Evolutionary conservation across 2,797 vertebrate genomes (phyloP).

Genomic region (Urophycis tenuis): DNA sequence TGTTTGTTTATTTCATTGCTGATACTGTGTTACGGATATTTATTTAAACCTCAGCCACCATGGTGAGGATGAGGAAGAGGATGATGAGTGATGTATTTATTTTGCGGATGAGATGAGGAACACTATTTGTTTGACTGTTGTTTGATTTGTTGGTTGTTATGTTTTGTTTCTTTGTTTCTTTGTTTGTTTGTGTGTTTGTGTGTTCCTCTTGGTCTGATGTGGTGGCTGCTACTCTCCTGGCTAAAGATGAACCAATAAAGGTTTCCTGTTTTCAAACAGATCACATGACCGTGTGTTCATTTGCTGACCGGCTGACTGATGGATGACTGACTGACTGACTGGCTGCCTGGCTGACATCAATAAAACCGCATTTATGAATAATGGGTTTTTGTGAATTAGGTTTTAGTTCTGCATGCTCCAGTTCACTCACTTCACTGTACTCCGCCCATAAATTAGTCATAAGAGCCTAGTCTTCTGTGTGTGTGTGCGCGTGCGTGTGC

Average conservation of each 20-base stretch:
- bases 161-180: not conserved
- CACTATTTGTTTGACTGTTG: slow-evolving; percentile 39
- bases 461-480: slow-evolving; percentile 57
- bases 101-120: slow-evolving; percentile 58
- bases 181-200: slow-evolving; percentile 34
- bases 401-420: slow-evolving; percentile 28
- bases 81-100: slow-evolving; percentile 58
- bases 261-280: slow-evolving; percentile 64
- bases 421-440: slow-evolving; percentile 56
- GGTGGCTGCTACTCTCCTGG: slow-evolving; percentile 62
- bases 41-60: slow-evolving; percentile 31
- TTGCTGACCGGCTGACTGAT: not conserved
- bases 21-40: slow-evolving; percentile 27
- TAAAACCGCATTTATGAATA: slow-evolving; percentile 34
- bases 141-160: slow-evolving; percentile 45
- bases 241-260: slow-evolving; percentile 71
- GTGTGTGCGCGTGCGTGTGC: slow-evolving; percentile 7
- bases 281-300: not conserved
- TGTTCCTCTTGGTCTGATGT: slow-evolving; percentile 58
- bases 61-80: slow-evolving; percentile 28
- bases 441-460: slow-evolving; percentile 71
- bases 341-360: slow-evolving; percentile 1
- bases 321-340: not conserved
- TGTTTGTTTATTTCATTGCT: slow-evolving; percentile 45
- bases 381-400: not conserved